Evolutionary conservation across 2,113 vertebrate genomes (phyloP).

Genomic region (Rostratula benghalensis): DNA sequence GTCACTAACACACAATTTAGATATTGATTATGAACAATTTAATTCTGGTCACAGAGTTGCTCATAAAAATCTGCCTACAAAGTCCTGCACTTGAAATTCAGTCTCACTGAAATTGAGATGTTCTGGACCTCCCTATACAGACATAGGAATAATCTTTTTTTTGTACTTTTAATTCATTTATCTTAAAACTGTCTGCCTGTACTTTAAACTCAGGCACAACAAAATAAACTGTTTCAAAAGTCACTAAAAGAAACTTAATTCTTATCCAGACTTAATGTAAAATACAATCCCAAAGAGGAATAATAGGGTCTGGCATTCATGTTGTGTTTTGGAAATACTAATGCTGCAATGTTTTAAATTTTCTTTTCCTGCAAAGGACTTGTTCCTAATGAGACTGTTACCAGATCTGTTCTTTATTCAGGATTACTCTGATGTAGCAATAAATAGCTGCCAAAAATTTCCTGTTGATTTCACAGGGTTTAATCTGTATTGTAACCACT

Average conservation of each 20-base stretch:
- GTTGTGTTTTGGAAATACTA: not conserved
- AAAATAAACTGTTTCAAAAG: not conserved
- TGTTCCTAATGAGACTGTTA: not conserved
- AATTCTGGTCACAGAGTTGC: not conserved
- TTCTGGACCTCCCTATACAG: not conserved
- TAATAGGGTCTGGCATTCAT: not conserved
- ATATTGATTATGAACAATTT: not conserved
- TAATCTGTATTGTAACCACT: not conserved
- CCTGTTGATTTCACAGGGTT: not conserved
- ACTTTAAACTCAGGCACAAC: not conserved
- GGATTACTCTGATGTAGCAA: not conserved
- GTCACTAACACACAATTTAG: not conserved
- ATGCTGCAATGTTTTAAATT: not conserved
- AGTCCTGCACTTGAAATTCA: not conserved
- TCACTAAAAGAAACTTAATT: not conserved
- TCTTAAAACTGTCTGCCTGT: not conserved
- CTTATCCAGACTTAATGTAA: not conserved
- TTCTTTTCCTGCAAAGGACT: not conserved
- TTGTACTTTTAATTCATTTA: not conserved
- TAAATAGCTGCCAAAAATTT: not conserved
- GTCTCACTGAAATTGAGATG: not conserved
- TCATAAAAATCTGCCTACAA: not conserved
- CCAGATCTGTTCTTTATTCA: not conserved
- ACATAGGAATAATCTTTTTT: not conserved
- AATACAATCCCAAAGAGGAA: not conserved